Evolutionary conservation across 2,888 invertebrate genomes (phyloP).

Genomic region (Kryphioiulus occultus): DNA sequence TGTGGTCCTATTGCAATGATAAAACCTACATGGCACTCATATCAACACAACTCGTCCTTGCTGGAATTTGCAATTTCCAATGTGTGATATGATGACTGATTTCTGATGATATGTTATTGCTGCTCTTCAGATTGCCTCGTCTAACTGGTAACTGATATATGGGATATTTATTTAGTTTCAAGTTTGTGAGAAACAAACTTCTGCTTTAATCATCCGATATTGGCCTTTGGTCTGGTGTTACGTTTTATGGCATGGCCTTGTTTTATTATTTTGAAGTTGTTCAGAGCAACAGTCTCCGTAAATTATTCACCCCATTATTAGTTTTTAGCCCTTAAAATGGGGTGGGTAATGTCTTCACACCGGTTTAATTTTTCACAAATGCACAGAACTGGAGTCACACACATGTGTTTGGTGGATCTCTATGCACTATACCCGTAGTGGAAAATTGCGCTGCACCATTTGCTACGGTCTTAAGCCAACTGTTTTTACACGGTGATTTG

Average conservation of each 20-base stretch:
- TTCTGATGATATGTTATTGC: background rate
- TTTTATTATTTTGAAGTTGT: background rate
- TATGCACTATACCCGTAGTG: too few relatives aligned
- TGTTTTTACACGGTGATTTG: too few relatives aligned
- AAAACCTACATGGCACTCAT: background rate
- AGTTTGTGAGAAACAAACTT: background rate
- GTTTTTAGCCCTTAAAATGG: too few relatives aligned
- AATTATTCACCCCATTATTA: too few relatives aligned
- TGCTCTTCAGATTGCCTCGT: background rate
- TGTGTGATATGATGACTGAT: background rate
- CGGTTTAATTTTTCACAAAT: background rate
- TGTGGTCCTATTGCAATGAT: background rate
- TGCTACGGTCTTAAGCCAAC: too few relatives aligned
- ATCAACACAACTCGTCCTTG: background rate
- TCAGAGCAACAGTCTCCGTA: background rate
- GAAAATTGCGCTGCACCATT: too few relatives aligned
- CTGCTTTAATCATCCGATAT: background rate
- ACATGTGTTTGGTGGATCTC: background rate
- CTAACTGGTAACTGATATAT: background rate
- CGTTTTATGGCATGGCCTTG: background rate
- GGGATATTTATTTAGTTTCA: background rate
- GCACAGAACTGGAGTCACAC: background rate
- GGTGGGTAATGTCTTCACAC: too few relatives aligned
- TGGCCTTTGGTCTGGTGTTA: background rate
- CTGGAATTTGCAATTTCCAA: background rate